Evolutionary conservation across 2,797 vertebrate species (phyloP).

Genomic region (Sebastes vulpes): DNA sequence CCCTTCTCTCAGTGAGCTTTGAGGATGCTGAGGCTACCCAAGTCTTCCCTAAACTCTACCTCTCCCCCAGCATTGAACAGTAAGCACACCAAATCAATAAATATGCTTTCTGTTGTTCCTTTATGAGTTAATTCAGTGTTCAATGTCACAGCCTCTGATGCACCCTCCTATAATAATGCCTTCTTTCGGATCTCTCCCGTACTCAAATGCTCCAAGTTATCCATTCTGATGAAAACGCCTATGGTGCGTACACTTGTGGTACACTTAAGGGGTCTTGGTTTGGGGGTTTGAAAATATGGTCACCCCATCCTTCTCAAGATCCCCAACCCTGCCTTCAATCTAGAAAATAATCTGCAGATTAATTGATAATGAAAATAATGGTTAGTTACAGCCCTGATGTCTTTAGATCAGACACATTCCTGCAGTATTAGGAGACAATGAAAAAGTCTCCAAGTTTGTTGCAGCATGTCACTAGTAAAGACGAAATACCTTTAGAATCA

Average conservation of each 20-base stretch:
- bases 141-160: too few relatives aligned
- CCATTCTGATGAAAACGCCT: too few relatives aligned
- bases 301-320: too few relatives aligned
- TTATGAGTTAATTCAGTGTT: too few relatives aligned
- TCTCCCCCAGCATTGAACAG: constrained; percentile 98
- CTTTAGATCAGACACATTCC: neutral
- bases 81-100: constrained; percentile 78
- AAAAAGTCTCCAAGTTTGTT: neutral
- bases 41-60: constrained; percentile 96
- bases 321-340: too few relatives aligned
- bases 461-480: neutral
- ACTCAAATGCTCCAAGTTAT: too few relatives aligned
- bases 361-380: neutral
- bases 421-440: neutral
- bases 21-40: constrained; percentile 97
- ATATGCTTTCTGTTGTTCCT: too few relatives aligned
- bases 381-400: neutral
- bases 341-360: neutral
- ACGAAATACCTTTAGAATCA: neutral
- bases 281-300: too few relatives aligned
- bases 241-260: too few relatives aligned
- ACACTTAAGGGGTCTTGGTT: too few relatives aligned
- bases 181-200: too few relatives aligned
- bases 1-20: constrained; percentile 97
- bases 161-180: too few relatives aligned